Evolutionary conservation across 2,797 vertebrate species (phyloP), one percentile per base, ranked within the genome.

Genomic region (Artibeus lituratus): DNA sequence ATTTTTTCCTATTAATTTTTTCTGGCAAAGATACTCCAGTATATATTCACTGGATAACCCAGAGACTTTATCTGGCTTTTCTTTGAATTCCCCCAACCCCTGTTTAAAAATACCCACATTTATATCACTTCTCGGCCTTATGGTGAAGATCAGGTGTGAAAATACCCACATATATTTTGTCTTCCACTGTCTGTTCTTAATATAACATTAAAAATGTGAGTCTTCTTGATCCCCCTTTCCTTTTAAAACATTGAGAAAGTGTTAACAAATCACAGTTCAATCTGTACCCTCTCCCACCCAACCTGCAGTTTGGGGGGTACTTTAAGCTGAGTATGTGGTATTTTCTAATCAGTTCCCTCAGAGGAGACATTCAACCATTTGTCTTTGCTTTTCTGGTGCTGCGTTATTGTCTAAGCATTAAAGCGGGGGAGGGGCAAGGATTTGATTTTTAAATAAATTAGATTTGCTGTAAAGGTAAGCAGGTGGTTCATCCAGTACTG

Each of bases 361-460:
- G 29, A 76, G 22, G 90, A 93, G 35, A 55, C 77, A 67, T 57
- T 81, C 37, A 87, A 77, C 7, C 12, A 39, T 73, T 85, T 35
- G 37, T 82, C n/a, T 62, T 88, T 96, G 87, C 42, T 74, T 74
- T 94, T 77, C 26, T 44, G 29, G 18, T 49, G 10, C 19, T 77
- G 87, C 6, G 62, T 87, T 76, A 70, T 29, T 81, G 59, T 67
- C 53, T 49, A 72, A 91, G 26, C n/a, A 73, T 85, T 22, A 49
- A 80, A 44, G 4, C 2, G 24, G 22, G 47, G 7, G 19, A 76
- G 76, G 19, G 21, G 11, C 29, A 37, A 77, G 15, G 95, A 78
- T 87, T 65, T 39, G 87, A 86, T 77, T 97, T 97, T 97, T 77
- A 96, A 95, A 92, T 96, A 95, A 95, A 97, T 87, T 77, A 93